Conservation (phyloP, 2,797 vertebrate genomes). For the Philypnodon macrostomus region DNA sequence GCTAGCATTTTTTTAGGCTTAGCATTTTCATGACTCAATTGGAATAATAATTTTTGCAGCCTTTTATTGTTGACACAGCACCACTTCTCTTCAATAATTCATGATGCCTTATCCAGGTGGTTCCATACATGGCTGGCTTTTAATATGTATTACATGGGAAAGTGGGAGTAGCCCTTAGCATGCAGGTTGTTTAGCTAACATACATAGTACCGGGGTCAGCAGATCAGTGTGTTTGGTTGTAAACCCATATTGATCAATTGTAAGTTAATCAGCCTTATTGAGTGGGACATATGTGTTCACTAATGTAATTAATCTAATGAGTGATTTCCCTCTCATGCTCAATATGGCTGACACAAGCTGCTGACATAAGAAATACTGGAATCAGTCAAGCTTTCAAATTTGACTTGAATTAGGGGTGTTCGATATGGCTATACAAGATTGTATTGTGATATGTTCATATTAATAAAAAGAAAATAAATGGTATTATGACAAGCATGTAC, state of each 20-base stretch:
- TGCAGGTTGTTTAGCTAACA: slow-evolving; percentile 28
- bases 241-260: slow-evolving; percentile 57
- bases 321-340: slow-evolving; percentile 34
- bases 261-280: slow-evolving; percentile 63
- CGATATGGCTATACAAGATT: too few relatives aligned
- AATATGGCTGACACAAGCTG: slow-evolving; percentile 31
- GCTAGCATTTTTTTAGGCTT: slow-evolving; percentile 2
- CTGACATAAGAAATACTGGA: slow-evolving; percentile 32
- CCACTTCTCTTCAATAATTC: slow-evolving; percentile 38
- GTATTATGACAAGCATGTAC: too few relatives aligned
- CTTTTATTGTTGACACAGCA: slow-evolving; percentile 26
- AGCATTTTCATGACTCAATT: slow-evolving; percentile 7
- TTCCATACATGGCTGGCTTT: slow-evolving; percentile 8
- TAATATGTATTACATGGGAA: slow-evolving; percentile 33
- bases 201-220: slow-evolving; percentile 34
- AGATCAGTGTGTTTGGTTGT: slow-evolving; percentile 45
- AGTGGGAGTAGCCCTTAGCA: slow-evolving; percentile 21
- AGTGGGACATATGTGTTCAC: slow-evolving; percentile 42
- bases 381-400: not conserved
- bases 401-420: too few relatives aligned
- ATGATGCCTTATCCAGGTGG: slow-evolving; percentile 18
- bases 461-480: too few relatives aligned
- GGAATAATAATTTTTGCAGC: slow-evolving; percentile 21
- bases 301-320: slow-evolving; percentile 55
- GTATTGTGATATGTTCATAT: too few relatives aligned